A percentile compares a stretch with the other conserved stretches of the same genome.
phyloP scores from a whole-genome alignment of 2,113 vertebrate species.

The Xiphophorus couchianus region DNA sequence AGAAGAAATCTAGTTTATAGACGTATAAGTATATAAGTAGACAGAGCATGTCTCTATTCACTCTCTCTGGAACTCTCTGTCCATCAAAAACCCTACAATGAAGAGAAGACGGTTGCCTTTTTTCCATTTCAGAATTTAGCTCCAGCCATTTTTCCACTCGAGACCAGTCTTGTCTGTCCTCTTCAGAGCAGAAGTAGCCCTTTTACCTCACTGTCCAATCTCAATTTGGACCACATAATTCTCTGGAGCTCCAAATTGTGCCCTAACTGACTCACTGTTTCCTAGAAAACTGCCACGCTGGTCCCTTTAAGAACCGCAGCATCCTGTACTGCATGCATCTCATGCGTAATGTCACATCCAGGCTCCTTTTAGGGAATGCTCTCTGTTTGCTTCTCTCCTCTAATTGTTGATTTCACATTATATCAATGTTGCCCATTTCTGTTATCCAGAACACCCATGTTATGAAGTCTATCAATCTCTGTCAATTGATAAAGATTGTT shows the following conservation, averaged over 20 bases:
- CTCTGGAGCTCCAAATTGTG: constrained; percentile 70
- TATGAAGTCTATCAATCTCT: not conserved
- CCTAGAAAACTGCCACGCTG: constrained; percentile 35
- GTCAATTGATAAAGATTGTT: not conserved
- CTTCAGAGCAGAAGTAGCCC: constrained; percentile 47
- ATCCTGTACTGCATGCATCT: constrained; percentile 64
- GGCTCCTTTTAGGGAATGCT: constrained; percentile 57
- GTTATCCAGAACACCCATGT: constrained; percentile 18
- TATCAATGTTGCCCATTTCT: constrained; percentile 48
- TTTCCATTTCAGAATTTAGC: constrained; percentile 23
- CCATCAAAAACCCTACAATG: constrained; percentile 32
- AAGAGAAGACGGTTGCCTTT: constrained; percentile 17
- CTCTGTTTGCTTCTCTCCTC: constrained; percentile 40
- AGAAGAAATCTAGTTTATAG: constrained; percentile 2
- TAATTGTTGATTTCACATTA: constrained; percentile 42
- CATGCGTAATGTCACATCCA: constrained; percentile 64
- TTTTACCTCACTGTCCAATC: constrained; percentile 72
- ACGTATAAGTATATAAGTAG: not conserved
- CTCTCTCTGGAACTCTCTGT: not conserved
- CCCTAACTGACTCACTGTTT: constrained; percentile 56
- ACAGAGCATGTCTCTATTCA: not conserved
- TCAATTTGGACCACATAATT: constrained; percentile 42
- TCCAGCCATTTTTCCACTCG: constrained; percentile 61
- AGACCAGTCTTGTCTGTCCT: constrained; percentile 48
- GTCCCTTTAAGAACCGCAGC: constrained; percentile 75